Base-by-base conservation (phyloP, 1,140 invertebrate genomes). In the Neodiprion fabricii region DNA sequence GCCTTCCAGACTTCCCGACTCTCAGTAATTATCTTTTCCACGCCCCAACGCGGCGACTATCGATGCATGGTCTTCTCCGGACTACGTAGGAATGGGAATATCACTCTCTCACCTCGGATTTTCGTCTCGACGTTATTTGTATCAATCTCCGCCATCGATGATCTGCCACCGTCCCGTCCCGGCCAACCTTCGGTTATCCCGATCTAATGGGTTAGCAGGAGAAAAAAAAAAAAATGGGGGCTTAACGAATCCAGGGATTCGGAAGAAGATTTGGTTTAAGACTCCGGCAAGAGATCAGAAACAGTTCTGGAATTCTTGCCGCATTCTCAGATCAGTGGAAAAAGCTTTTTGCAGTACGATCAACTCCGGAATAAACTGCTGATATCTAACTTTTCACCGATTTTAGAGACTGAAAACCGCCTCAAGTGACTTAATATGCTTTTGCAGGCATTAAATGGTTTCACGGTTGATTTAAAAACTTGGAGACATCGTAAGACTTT, bases 21-120 rank as follows among this genome's bases (percentile, higher is more conserved):
- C 77, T 40, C 75, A 78, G 80, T 84, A 85, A 86, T 86, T 86
- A 86, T 83, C 85, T 80, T 81, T 67, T 83, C 83, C 81, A 77
- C 79, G 78, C 75, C 70, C 70, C 71, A 79, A 79, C 79, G 72
- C 76, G 71, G 70, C 70, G 67, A 72, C 71, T 70, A 76, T 53
- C 74, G 69, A 71, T 85, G 84, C 82, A 83, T 83, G 82, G 77
- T 82, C 81, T 79, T 79, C 78, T 81, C 84, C 81, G 80, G 80
- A 80, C 82, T 83, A 82, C 84, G 83, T 85, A 82, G 83, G 84
- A 61, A 12, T 9, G 53, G 28, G 28, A 40, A 40, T 40, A 40
- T 40, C 28, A 40, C 28, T 40, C 28, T 40, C 28, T 40, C 28
- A 40, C 2, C 28, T 40, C 28, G 28, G 28, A 40, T 40, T 40